Percentiles rank a stretch among this genome's conserved stretches.
phyloP scores from a whole-genome alignment of 2,797 vertebrate genomes.

The Clarias fuscus region DNA sequence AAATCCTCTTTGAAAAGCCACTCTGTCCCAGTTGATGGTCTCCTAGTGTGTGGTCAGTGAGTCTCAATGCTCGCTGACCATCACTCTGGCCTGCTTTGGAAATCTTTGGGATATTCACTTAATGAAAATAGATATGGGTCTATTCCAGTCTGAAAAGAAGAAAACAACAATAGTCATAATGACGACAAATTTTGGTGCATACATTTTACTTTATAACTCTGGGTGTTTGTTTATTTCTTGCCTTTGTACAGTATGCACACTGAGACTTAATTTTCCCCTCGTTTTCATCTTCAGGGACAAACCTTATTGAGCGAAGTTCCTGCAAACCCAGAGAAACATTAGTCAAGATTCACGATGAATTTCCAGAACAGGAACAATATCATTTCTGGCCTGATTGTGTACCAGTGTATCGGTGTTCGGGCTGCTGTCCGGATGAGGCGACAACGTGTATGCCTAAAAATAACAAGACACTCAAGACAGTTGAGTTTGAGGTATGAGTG shows the following conservation, averaged over 20 bases:
- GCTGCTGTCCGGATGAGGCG: slow-evolving; percentile 14
- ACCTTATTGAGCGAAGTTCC: rapidly evolving
- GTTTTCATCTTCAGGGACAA: not conserved
- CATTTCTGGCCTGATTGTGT: slow-evolving; percentile 1
- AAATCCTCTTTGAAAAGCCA: too few relatives aligned
- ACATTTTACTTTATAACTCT: too few relatives aligned
- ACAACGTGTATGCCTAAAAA: not conserved
- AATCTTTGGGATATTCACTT: too few relatives aligned
- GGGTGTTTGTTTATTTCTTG: too few relatives aligned
- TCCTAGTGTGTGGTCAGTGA: too few relatives aligned
- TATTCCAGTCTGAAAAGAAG: too few relatives aligned
- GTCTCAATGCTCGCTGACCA: too few relatives aligned
- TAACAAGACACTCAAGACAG: not conserved
- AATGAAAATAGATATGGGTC: too few relatives aligned
- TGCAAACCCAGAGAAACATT: slow-evolving; percentile 37
- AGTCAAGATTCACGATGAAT: slow-evolving; percentile 24
- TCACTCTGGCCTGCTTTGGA: too few relatives aligned
- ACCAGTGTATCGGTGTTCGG: slow-evolving; percentile 23
- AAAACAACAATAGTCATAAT: too few relatives aligned
- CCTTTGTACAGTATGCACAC: not conserved
- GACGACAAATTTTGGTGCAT: too few relatives aligned
- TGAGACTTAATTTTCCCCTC: not conserved
- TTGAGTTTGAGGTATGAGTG: slow-evolving; percentile 27
- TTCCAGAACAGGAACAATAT: not conserved
- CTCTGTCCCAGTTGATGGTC: too few relatives aligned